Evolutionary conservation across 2,888 invertebrate species (phyloP).

Genomic region (Microctonus brassicae): DNA sequence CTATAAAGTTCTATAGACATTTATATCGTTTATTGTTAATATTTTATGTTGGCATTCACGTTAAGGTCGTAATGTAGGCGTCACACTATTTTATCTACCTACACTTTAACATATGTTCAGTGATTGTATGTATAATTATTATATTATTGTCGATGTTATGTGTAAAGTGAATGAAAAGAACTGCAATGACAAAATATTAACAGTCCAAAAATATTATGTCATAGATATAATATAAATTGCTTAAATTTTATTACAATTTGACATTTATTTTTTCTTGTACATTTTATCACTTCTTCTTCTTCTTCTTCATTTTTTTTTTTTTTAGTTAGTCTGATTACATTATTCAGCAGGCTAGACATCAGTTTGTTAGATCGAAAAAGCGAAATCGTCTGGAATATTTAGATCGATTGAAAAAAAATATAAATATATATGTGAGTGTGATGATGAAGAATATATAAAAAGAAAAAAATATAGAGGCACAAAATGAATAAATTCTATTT

Average conservation of each 20-base stretch:
- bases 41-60: constrained; percentile 10
- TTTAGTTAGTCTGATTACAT: neutral
- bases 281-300: too few species aligned
- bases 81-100: constrained; percentile 5
- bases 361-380: neutral
- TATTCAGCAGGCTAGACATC: constrained; percentile 26
- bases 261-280: too few species aligned
- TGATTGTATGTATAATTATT: neutral
- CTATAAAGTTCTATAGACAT: neutral
- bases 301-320: neutral
- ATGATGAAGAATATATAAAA: neutral
- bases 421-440: neutral
- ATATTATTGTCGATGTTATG: neutral
- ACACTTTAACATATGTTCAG: constrained; percentile 12
- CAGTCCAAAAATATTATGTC: too few species aligned
- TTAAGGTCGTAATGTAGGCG: constrained; percentile 32
- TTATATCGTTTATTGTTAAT: neutral
- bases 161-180: too few species aligned
- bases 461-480: neutral
- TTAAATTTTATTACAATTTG: neutral
- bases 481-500: constrained; percentile 5
- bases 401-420: constrained; percentile 8
- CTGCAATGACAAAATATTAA: too few species aligned
- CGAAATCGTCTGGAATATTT: constrained; percentile 23
- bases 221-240: too few species aligned